These are phyloP conservation scores for Micoletzkya japonica DNA, from an alignment of 2,888 invertebrate species.

Conservation along the genomic window DNA sequence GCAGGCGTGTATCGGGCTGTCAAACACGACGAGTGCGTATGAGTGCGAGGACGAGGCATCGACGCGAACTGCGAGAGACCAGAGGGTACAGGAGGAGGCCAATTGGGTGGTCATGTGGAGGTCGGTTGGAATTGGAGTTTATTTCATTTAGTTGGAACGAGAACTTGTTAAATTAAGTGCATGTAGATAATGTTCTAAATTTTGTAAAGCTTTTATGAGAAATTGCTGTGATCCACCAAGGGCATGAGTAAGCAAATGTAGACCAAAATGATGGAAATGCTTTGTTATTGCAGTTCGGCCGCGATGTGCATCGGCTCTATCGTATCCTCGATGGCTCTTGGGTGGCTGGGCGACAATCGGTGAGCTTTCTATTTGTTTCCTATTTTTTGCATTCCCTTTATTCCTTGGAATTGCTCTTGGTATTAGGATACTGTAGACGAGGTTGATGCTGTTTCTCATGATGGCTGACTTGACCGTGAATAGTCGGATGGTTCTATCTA, in stretches of 20 bases:
- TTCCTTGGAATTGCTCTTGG: not conserved
- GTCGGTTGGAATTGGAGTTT: slow-evolving; percentile 15
- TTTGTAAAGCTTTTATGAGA: too few species aligned
- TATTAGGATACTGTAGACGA: not conserved
- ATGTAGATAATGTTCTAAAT: too few species aligned
- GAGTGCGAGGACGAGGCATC: slow-evolving; percentile 29
- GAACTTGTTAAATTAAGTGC: not conserved
- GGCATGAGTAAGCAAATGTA: too few species aligned
- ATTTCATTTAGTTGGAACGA: too few species aligned
- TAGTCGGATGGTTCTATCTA: not conserved
- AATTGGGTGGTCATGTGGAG: slow-evolving; percentile 30
- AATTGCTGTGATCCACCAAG: too few species aligned
- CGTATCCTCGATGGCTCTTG: slow-evolving; percentile 31
- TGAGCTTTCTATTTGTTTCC: slow-evolving; percentile 11
- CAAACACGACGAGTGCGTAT: slow-evolving; percentile 14
- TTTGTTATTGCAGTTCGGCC: slow-evolving; percentile 27
- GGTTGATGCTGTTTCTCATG: not conserved
- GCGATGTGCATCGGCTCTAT: slow-evolving; percentile 32
- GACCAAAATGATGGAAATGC: too few species aligned
- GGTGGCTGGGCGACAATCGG: slow-evolving; percentile 32
- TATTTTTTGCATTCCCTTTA: not conserved
- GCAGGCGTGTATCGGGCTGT: slow-evolving; percentile 20
- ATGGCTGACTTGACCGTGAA: not conserved
- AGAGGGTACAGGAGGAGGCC: slow-evolving; percentile 30
- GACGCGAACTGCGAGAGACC: slow-evolving; percentile 20